Conservation (phyloP, 2,113 vertebrate genomes). For the Machaerirhynchus nigripectus region DNA sequence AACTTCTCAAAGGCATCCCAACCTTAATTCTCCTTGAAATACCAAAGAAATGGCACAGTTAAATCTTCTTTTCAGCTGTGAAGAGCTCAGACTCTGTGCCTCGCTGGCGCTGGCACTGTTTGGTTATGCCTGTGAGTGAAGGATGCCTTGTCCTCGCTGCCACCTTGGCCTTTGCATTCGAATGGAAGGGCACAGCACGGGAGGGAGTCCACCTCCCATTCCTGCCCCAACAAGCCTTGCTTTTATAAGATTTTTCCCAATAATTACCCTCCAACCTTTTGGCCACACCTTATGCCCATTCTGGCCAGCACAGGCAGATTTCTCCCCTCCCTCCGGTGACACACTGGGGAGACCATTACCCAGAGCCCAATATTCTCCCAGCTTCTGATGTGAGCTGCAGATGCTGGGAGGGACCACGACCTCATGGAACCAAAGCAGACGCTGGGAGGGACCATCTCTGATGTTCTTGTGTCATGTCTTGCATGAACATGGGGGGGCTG, state of each 20-base stretch:
- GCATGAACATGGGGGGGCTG: neutral
- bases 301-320: neutral
- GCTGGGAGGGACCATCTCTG: neutral
- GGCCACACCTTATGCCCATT: neutral
- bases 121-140: neutral
- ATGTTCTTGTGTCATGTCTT: neutral
- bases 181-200: neutral
- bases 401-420: neutral
- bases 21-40: neutral
- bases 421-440: neutral
- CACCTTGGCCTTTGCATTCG: neutral
- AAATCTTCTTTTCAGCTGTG: neutral
- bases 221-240: neutral
- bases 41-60: neutral
- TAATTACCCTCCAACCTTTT: neutral
- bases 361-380: neutral
- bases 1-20: neutral
- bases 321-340: neutral
- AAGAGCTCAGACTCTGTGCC: neutral
- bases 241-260: neutral
- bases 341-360: neutral
- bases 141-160: fast-evolving
- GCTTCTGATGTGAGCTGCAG: neutral
- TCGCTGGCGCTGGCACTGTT: neutral
- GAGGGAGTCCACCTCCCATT: neutral